These are phyloP conservation scores for Ectemnius lituratus DNA, from an alignment of 2,888 invertebrate species.

Conservation along the genomic window DNA sequence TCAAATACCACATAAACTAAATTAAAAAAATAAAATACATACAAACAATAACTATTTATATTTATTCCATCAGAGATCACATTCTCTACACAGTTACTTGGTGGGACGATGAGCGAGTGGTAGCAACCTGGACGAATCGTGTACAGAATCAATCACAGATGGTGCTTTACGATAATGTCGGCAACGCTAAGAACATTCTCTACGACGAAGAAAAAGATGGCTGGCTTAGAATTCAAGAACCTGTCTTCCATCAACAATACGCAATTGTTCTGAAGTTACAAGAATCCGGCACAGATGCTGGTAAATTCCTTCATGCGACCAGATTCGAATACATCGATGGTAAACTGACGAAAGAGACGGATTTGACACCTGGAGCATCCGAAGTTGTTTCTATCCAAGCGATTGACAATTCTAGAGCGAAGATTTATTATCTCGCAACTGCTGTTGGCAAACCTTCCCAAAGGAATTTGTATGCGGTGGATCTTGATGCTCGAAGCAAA, in stretches of 20 bases:
- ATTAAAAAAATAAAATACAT: too few relatives aligned
- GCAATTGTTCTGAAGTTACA: conserved; percentile 75
- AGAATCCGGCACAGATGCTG: conserved; percentile 63
- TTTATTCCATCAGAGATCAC: conserved; percentile 79
- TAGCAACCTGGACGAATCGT: conserved; percentile 91
- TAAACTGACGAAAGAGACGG: conserved; percentile 53
- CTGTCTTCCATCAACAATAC: conserved; percentile 79
- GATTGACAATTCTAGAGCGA: conserved; percentile 52
- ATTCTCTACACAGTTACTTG: conserved; percentile 86
- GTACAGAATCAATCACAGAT: conserved; percentile 86
- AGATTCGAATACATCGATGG: conserved; percentile 39
- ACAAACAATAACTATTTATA: too few relatives aligned
- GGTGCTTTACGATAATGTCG: conserved; percentile 80
- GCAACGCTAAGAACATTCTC: conserved; percentile 69
- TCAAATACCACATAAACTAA: too few relatives aligned
- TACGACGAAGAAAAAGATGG: conserved; percentile 82
- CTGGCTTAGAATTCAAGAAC: conserved; percentile 84
- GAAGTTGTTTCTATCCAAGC: conserved; percentile 61
- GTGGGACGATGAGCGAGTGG: conserved; percentile 83
- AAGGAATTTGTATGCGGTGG: conserved; percentile 82
- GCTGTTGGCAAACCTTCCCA: conserved; percentile 83
- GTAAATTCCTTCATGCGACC: conserved; percentile 73
- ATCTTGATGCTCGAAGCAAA: conserved; percentile 78
- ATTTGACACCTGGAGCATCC: conserved; percentile 63
- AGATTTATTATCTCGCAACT: conserved; percentile 85